These are phyloP conservation scores for Virgularia gustaviana DNA, from an alignment of 92 coral and sea anemone species.

Conservation along the genomic window DNA sequence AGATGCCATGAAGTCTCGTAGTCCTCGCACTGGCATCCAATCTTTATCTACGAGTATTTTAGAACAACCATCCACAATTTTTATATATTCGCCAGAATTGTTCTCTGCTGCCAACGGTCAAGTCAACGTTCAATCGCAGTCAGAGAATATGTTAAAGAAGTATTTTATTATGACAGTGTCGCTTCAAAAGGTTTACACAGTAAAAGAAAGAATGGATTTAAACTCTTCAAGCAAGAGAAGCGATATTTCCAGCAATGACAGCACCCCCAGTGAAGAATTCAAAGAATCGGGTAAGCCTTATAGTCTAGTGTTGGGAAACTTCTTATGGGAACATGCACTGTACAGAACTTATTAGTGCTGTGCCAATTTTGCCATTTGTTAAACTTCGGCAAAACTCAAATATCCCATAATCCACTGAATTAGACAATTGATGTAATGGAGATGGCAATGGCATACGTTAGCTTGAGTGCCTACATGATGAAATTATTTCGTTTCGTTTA, in stretches of 20 bases:
- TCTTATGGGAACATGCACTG: too few relatives aligned
- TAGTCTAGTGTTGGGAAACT: too few relatives aligned
- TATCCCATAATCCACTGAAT: too few relatives aligned
- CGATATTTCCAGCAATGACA: slow-evolving; percentile 4
- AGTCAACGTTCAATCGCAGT: not conserved
- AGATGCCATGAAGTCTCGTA: not conserved
- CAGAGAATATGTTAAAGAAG: not conserved
- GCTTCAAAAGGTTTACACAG: slow-evolving; percentile 16
- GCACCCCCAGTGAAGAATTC: slow-evolving; percentile 23
- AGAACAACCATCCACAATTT: slow-evolving; percentile 67
- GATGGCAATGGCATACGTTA: too few relatives aligned
- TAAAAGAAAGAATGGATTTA: slow-evolving; percentile 14
- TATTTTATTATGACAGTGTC: slow-evolving; percentile 12
- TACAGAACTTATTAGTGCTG: too few relatives aligned
- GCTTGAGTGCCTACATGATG: too few relatives aligned
- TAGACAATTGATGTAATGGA: too few relatives aligned
- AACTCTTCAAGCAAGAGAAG: slow-evolving; percentile 8
- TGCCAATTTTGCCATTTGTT: too few relatives aligned
- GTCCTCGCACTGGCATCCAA: not conserved
- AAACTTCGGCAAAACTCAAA: too few relatives aligned
- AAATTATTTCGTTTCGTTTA: too few relatives aligned
- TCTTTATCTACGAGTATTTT: slow-evolving; percentile 11
- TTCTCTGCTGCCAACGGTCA: slow-evolving; percentile 21
- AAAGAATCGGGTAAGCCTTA: slow-evolving; percentile 17
- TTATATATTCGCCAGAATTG: slow-evolving; percentile 61